A percentile compares a stretch with the other conserved stretches of the same genome.
Conservation (phyloP, 1,140 invertebrate species). For the Ostrea edulis region DNA sequence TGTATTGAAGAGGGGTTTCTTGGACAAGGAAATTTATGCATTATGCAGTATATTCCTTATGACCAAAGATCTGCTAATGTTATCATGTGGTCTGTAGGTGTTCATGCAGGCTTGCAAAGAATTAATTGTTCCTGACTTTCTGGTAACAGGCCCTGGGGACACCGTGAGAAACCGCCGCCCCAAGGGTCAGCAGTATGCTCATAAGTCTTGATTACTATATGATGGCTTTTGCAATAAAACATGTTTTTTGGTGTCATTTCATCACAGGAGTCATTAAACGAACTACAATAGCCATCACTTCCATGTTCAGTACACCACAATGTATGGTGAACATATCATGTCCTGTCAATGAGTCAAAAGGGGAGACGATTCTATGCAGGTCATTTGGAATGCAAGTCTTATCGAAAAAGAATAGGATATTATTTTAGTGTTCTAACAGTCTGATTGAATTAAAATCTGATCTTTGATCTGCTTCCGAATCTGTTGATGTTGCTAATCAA, state of each 20-base stretch:
- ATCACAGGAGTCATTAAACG: slow-evolving; percentile 21
- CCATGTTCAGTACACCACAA: not conserved
- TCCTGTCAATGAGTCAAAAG: not conserved
- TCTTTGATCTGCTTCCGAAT: too few relatives aligned
- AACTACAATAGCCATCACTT: not conserved
- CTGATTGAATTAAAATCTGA: too few relatives aligned
- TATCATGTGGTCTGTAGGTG: too few relatives aligned
- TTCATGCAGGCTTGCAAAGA: not conserved
- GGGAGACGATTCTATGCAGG: not conserved
- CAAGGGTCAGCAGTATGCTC: not conserved
- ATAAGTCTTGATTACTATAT: not conserved
- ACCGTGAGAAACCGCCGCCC: not conserved
- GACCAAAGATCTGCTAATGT: too few relatives aligned
- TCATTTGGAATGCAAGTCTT: not conserved
- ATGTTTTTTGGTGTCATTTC: slow-evolving; percentile 30
- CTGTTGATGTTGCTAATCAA: too few relatives aligned
- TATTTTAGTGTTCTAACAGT: too few relatives aligned
- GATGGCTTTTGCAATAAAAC: slow-evolving; percentile 32
- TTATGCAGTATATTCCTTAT: too few relatives aligned
- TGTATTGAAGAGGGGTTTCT: too few relatives aligned
- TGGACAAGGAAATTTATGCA: too few relatives aligned
- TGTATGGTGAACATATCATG: not conserved
- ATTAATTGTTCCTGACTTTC: not conserved
- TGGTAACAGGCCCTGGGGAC: not conserved
- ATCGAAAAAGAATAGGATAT: too few relatives aligned